A percentile compares a stretch with the other conserved stretches of the same genome.
phyloP scores from a whole-genome alignment of 2,888 invertebrate genomes.

The Peribatodes rhomboidaria region DNA sequence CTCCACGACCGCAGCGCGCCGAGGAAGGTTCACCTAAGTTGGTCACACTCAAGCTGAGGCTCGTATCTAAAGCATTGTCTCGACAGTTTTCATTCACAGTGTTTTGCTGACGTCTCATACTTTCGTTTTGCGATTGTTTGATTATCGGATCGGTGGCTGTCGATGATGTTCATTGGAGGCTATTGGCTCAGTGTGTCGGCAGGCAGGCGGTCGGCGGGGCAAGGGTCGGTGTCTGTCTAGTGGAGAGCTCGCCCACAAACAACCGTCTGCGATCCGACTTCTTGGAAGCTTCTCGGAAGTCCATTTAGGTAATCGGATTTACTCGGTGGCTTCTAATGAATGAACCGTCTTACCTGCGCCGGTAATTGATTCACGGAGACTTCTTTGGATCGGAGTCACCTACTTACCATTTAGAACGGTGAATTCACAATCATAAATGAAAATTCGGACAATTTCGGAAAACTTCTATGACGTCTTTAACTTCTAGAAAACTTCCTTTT shows the following conservation, averaged over 20 bases:
- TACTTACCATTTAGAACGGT: conserved; percentile 7
- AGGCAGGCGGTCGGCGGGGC: conserved; percentile 4
- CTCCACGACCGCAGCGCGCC: conserved; percentile 39
- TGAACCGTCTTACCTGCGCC: conserved; percentile 19
- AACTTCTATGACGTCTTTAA: conserved; percentile 1
- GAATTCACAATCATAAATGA: conserved; percentile 9
- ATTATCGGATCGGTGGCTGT: conserved; percentile 31
- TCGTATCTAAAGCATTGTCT: conserved; percentile 70
- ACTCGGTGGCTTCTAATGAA: conserved; percentile 22
- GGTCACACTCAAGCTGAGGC: conserved; percentile 55
- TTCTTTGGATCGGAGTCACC: neutral
- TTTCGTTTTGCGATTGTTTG: conserved; percentile 62
- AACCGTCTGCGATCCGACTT: conserved; percentile 21
- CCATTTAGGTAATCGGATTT: conserved; percentile 21
- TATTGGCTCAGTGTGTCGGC: conserved; percentile 30
- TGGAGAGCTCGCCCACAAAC: conserved; percentile 28
- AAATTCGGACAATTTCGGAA: conserved; percentile 9
- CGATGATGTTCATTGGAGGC: conserved; percentile 39
- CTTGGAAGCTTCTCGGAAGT: conserved; percentile 32
- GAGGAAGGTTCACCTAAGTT: conserved; percentile 56
- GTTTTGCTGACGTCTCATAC: conserved; percentile 71
- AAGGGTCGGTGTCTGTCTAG: conserved; percentile 25
- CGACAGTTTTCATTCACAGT: conserved; percentile 80
- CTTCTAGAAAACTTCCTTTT: conserved; percentile 1
- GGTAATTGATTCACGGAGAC: conserved; percentile 10